A percentile compares a stretch with the other conserved stretches of the same genome.
These are phyloP conservation scores for Anticlea derivata DNA, from an alignment of 2,888 invertebrate species.

Conservation along the genomic window DNA sequence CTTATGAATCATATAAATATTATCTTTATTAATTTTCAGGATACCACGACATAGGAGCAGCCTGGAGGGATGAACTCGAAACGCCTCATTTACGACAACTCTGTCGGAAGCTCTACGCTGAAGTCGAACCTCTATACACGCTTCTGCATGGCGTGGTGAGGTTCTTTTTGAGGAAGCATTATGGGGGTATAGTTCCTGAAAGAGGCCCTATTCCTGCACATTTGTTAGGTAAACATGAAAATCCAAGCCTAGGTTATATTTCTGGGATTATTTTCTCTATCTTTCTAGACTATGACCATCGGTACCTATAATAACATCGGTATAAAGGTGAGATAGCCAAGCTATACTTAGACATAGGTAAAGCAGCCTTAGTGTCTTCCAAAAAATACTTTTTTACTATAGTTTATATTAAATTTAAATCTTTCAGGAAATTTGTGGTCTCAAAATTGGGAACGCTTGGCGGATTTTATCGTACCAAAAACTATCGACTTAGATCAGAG, in stretches of 20 bases:
- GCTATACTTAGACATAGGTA: too few relatives aligned
- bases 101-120: slow-evolving; percentile 80
- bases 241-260: too few relatives aligned
- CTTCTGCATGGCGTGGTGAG: slow-evolving; percentile 89
- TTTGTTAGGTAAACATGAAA: slow-evolving; percentile 80
- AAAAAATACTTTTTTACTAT: too few relatives aligned
- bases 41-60: slow-evolving; percentile 85
- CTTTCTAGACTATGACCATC: too few relatives aligned
- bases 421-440: slow-evolving; percentile 85
- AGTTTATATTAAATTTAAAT: background rate
- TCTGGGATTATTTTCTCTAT: too few relatives aligned
- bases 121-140: slow-evolving; percentile 86
- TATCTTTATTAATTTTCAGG: slow-evolving; percentile 80
- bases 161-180: slow-evolving; percentile 81
- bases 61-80: slow-evolving; percentile 87
- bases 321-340: too few relatives aligned
- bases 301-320: too few relatives aligned
- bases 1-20: too few relatives aligned
- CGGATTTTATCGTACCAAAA: slow-evolving; percentile 81
- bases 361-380: too few relatives aligned
- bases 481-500: slow-evolving; percentile 77
- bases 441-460: slow-evolving; percentile 86
- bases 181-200: slow-evolving; percentile 80
- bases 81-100: slow-evolving; percentile 80
- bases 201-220: slow-evolving; percentile 87